These are phyloP conservation scores for Malurus cyaneus DNA, from an alignment of 2,113 vertebrate genomes.

Conservation along the genomic window DNA sequence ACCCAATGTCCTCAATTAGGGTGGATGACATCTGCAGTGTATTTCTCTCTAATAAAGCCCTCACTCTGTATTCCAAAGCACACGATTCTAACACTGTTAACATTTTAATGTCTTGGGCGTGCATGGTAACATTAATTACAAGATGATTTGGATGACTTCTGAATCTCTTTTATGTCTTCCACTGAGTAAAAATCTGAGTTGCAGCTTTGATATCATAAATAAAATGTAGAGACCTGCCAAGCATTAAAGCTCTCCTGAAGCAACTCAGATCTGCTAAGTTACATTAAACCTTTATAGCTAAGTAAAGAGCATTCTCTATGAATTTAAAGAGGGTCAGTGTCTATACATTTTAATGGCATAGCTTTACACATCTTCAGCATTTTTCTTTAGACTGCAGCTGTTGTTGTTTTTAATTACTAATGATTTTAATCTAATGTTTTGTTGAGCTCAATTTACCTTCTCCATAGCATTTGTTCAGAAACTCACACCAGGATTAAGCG, in stretches of 20 bases:
- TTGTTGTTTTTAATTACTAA: conserved; percentile 74
- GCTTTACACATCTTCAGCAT: conserved; percentile 40
- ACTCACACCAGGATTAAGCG: conserved; percentile 41
- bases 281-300: conserved; percentile 83
- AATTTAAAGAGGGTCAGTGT: conserved; percentile 78
- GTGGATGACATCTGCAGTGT: conserved; percentile 96
- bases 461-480: conserved; percentile 64
- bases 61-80: conserved; percentile 99
- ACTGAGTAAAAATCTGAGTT: conserved; percentile 93
- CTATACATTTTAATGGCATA: conserved; percentile 59
- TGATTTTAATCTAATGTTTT: conserved; percentile 72
- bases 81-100: conserved; percentile 99
- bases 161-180: conserved; percentile 96
- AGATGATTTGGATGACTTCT: conserved; percentile 94
- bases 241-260: conserved; percentile 83
- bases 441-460: conserved; percentile 72
- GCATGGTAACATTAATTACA: conserved; percentile 99
- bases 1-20: conserved; percentile 99
- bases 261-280: conserved; percentile 82
- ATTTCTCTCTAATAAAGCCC: conserved; percentile 97
- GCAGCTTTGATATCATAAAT: conserved; percentile 95
- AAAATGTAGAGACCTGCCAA: conserved; percentile 92
- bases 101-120: conserved; percentile 99
- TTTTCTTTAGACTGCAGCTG: conserved; percentile 61
- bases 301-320: conserved; percentile 83